Conservation (phyloP, 2,113 vertebrate species). For the Dinomys branickii region DNA sequence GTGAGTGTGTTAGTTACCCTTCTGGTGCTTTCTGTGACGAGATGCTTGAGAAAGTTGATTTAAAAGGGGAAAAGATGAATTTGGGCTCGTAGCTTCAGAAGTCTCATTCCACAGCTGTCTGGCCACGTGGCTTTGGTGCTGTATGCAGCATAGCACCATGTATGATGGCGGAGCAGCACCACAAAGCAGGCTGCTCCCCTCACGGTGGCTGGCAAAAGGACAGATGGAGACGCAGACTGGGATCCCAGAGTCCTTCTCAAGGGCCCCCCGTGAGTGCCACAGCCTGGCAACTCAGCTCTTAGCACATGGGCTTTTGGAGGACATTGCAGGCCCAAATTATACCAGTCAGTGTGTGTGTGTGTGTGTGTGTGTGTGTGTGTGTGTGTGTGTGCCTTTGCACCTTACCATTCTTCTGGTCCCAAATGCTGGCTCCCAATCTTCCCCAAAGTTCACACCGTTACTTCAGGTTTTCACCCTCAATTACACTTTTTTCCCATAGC, state of each 20-base stretch:
- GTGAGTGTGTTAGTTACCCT: neutral
- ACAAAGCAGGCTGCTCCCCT: neutral
- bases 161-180: too few species aligned
- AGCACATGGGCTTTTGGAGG: neutral
- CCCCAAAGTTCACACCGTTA: neutral
- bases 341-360: accelerated
- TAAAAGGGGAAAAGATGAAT: neutral
- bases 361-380: too few species aligned
- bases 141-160: neutral
- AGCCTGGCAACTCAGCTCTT: neutral
- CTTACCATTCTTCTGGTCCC: neutral
- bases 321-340: neutral
- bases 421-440: neutral
- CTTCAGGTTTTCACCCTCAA: neutral
- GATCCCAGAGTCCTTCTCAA: neutral
- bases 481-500: neutral
- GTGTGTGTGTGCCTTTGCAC: too few species aligned
- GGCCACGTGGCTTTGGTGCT: neutral
- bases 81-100: neutral
- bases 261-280: neutral
- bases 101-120: neutral
- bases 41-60: neutral
- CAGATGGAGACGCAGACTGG: neutral
- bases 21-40: neutral
- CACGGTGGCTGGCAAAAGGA: neutral